Conservation (phyloP, 2,797 vertebrate species). For the Dendrocincla fuliginosa region DNA sequence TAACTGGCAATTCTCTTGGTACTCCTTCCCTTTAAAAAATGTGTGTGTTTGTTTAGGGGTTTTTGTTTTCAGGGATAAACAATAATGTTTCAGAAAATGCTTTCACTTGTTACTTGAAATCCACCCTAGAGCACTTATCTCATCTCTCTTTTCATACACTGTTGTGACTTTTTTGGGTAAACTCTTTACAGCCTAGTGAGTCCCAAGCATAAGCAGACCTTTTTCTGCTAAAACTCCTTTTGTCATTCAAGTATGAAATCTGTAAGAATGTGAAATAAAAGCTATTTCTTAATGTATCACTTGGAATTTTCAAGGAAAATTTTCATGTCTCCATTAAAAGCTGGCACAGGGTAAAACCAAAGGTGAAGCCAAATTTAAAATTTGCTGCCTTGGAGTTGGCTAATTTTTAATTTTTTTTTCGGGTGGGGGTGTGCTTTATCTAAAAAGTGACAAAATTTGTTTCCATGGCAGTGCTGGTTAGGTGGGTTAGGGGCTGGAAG, state of each 20-base stretch:
- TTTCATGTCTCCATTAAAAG: background rate
- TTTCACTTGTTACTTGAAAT: background rate
- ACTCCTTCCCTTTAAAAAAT: background rate
- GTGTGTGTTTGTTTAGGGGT: background rate
- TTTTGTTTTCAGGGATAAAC: background rate
- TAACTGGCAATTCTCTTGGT: background rate
- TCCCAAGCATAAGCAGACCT: background rate
- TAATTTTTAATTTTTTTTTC: rapidly evolving
- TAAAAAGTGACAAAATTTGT: background rate
- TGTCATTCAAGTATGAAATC: background rate
- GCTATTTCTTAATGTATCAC: background rate
- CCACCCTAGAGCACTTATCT: background rate
- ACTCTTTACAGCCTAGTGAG: background rate
- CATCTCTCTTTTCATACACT: background rate
- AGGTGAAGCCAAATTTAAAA: background rate
- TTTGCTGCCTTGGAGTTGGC: background rate
- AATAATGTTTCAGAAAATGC: background rate
- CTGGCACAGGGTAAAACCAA: background rate
- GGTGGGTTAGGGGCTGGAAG: background rate
- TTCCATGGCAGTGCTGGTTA: background rate
- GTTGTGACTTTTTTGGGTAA: background rate
- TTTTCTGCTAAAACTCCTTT: background rate
- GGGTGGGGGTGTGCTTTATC: background rate
- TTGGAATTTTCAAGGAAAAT: background rate
- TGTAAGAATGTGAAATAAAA: background rate